Evolutionary conservation across 1,140 invertebrate genomes (phyloP).

Genomic region (roundworm (Caenorhabditis elegans)): WBcel235 BX284605.5:13695001-13695500

Average conservation of each 20-base stretch:
- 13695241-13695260: neutral
- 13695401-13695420: neutral
- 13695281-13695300: slow-evolving; percentile 3
- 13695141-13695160: neutral
- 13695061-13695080: slow-evolving; percentile 18
- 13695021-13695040: neutral
- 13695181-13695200: slow-evolving; percentile 10
- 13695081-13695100: slow-evolving; percentile 38
- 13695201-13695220: neutral
- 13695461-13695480: neutral
- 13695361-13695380: neutral
- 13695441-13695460: slow-evolving; percentile 29
- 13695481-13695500: neutral
- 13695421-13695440: slow-evolving; percentile 26
- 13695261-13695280: slow-evolving; percentile 24
- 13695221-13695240: slow-evolving; percentile 1
- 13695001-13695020: too few relatives aligned
- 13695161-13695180: slow-evolving; percentile 32
- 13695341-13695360: neutral
- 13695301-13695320: neutral
- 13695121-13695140: slow-evolving; percentile 2
- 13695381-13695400: neutral
- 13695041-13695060: neutral
- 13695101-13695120: slow-evolving; percentile 12
- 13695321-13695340: slow-evolving; percentile 15